These are phyloP conservation scores for Daktulosphaira vitifoliae DNA, from an alignment of 1,140 invertebrate species.

Conservation along the genomic window DNA sequence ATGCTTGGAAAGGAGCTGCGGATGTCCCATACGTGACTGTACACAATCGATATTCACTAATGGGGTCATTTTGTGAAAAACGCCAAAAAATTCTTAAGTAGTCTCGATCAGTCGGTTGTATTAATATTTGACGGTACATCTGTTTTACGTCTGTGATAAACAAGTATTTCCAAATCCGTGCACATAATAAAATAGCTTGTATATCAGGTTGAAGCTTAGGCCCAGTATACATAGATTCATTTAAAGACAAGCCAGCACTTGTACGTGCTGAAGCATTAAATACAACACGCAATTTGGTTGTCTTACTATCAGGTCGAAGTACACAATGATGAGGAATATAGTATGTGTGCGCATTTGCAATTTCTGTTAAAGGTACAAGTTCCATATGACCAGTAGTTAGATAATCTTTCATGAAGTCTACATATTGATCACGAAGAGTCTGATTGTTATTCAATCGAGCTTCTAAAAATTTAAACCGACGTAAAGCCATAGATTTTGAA, in stretches of 20 bases:
- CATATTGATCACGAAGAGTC: not conserved
- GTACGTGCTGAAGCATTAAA: slow-evolving; percentile 39
- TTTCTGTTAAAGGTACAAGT: not conserved
- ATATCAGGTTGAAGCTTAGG: slow-evolving; percentile 43
- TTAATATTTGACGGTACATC: slow-evolving; percentile 36
- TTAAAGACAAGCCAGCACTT: slow-evolving; percentile 38
- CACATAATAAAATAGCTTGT: slow-evolving; percentile 42
- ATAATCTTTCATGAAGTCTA: not conserved
- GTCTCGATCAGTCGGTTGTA: slow-evolving; percentile 33
- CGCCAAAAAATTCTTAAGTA: slow-evolving; percentile 44
- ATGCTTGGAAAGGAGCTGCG: slow-evolving; percentile 41
- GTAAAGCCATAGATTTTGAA: not conserved
- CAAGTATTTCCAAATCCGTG: slow-evolving; percentile 39
- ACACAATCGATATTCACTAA: slow-evolving; percentile 39
- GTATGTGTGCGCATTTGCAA: not conserved
- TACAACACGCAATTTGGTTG: not conserved
- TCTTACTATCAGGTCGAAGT: not conserved
- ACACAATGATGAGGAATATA: slow-evolving; percentile 4
- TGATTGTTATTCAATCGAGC: not conserved
- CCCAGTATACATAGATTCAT: slow-evolving; percentile 41
- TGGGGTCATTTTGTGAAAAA: slow-evolving; percentile 34
- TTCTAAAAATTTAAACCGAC: not conserved
- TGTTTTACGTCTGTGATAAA: slow-evolving; percentile 41
- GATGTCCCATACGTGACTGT: slow-evolving; percentile 41
- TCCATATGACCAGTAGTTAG: not conserved